Percentiles rank a stretch among this genome's conserved stretches.
Conservation (phyloP, 2,888 invertebrate species). For the Eristalis tenax region DNA sequence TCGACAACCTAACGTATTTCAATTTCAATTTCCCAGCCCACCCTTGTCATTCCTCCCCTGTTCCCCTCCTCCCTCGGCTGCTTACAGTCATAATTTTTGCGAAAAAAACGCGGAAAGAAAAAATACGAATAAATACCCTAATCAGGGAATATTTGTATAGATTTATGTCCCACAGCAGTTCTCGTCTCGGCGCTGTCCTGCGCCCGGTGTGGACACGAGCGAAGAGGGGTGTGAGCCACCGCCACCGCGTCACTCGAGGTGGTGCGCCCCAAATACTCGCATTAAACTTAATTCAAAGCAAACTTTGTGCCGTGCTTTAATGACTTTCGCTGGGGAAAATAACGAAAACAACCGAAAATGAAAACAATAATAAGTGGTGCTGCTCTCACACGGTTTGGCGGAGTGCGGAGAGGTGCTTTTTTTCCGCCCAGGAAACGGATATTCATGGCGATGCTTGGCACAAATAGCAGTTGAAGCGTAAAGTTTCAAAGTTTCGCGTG, state of each 20-base stretch:
- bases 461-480: constrained; percentile 20
- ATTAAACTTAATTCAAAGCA: constrained; percentile 41
- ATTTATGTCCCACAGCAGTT: constrained; percentile 32
- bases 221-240: too few relatives aligned
- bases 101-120: neutral
- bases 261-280: constrained; percentile 15
- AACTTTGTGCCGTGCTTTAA: constrained; percentile 47
- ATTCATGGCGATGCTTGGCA: constrained; percentile 1
- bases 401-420: neutral
- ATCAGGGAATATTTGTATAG: constrained; percentile 45
- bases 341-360: neutral
- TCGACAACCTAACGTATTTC: neutral
- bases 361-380: neutral
- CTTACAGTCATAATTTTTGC: neutral
- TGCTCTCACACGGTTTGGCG: neutral
- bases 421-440: constrained; percentile 3
- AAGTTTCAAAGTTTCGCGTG: constrained; percentile 4
- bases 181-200: neutral
- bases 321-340: constrained; percentile 13
- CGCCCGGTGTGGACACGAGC: neutral
- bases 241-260: neutral
- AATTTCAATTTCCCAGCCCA: neutral
- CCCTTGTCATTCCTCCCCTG: neutral
- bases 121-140: constrained; percentile 36
- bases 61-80: neutral